These are phyloP conservation scores for Petrocephalus sullivani DNA, from an alignment of 2,797 vertebrate genomes.

Conservation along the genomic window DNA sequence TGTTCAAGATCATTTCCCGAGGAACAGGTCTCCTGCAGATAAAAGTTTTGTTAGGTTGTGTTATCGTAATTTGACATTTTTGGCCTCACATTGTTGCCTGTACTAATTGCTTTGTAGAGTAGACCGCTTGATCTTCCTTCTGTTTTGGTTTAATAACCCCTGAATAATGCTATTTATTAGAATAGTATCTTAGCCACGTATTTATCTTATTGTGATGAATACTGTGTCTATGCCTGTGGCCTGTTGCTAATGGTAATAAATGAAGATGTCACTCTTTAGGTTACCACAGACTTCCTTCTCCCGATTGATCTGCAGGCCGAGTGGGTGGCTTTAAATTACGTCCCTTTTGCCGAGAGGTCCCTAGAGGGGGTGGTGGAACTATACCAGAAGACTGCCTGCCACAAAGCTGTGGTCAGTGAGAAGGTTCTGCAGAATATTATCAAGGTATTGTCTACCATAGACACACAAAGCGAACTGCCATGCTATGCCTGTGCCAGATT, in stretches of 20 bases:
- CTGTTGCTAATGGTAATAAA: background rate
- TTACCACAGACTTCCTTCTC: background rate
- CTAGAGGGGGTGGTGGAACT: conserved; percentile 93
- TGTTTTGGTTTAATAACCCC: background rate
- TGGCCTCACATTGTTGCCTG: background rate
- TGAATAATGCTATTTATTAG: background rate
- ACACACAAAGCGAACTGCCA: background rate
- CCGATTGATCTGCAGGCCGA: conserved; percentile 72
- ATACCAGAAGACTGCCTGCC: conserved; percentile 97
- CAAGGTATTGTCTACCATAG: conserved; percentile 68
- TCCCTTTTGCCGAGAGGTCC: conserved; percentile 95
- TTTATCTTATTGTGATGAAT: background rate
- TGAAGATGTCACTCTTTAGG: background rate
- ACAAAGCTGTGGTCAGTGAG: conserved; percentile 95
- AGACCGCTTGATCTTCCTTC: background rate
- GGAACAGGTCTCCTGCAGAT: background rate
- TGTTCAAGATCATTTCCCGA: background rate
- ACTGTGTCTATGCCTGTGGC: background rate
- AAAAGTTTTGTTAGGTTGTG: background rate
- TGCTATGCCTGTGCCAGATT: background rate
- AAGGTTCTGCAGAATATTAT: conserved; percentile 92
- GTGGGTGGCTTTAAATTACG: conserved; percentile 98
- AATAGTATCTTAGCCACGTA: background rate
- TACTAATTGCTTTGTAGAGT: too few species aligned
- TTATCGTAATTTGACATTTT: background rate